Conservation (phyloP, 2,113 vertebrate genomes). For the Symphodus melops region DNA sequence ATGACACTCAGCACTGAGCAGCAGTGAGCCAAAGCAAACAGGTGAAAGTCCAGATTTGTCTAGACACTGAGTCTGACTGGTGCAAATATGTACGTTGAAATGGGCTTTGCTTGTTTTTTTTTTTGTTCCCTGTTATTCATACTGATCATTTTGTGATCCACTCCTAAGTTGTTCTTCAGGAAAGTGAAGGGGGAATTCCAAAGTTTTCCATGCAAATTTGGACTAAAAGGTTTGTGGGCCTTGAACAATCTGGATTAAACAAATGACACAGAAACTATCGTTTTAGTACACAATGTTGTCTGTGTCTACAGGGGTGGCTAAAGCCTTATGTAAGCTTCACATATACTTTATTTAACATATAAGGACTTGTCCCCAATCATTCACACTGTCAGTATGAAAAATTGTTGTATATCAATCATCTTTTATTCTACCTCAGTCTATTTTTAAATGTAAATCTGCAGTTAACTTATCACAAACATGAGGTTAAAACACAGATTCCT, state of each 20-base stretch:
- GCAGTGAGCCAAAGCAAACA: constrained; percentile 65
- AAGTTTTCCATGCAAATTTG: background rate
- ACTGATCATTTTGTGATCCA: background rate
- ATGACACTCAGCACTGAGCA: constrained; percentile 21
- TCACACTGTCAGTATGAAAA: too few relatives aligned
- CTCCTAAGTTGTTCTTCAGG: background rate
- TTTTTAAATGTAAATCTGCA: too few relatives aligned
- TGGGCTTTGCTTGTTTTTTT: background rate
- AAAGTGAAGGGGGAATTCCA: background rate
- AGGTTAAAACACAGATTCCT: too few relatives aligned
- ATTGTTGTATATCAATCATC: too few relatives aligned
- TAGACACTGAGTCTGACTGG: background rate
- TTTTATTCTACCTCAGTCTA: too few relatives aligned
- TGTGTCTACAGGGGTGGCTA: too few relatives aligned
- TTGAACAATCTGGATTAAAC: background rate
- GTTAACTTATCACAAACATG: too few relatives aligned
- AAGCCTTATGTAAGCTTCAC: too few relatives aligned
- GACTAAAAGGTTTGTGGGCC: background rate
- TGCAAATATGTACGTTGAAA: background rate
- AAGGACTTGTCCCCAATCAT: too few relatives aligned
- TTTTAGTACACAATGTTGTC: background rate
- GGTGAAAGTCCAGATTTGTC: constrained; percentile 5
- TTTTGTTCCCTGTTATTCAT: background rate
- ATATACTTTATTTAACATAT: background rate
- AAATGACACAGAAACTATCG: background rate